Evolutionary conservation across 2,113 vertebrate species (phyloP).

Genomic region (Eubucco bourcierii): DNA sequence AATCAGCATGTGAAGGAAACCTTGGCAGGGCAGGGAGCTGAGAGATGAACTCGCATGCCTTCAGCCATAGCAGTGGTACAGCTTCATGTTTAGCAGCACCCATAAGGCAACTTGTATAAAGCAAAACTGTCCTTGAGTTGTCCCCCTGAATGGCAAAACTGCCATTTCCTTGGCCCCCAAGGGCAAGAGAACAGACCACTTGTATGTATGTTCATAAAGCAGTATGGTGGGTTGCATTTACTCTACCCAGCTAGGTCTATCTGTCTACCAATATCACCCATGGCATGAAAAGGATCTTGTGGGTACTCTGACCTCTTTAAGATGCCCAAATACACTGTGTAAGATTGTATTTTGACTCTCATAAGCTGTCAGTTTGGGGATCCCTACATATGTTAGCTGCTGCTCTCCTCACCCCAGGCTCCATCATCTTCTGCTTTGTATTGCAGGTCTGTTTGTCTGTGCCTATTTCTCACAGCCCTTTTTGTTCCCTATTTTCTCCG

Average conservation of each 20-base stretch:
- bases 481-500: neutral
- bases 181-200: neutral
- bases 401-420: neutral
- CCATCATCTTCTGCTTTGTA: neutral
- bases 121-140: neutral
- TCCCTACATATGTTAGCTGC: neutral
- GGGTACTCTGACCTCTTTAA: neutral
- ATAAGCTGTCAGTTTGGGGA: neutral
- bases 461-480: neutral
- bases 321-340: neutral
- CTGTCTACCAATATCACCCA: neutral
- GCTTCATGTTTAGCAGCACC: neutral
- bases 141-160: neutral
- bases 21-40: neutral
- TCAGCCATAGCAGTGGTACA: neutral
- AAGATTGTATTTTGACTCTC: neutral
- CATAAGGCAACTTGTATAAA: neutral
- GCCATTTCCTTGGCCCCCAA: neutral
- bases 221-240: neutral
- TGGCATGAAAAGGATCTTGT: neutral
- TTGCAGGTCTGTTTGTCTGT: neutral
- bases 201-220: neutral
- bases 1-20: neutral
- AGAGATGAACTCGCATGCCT: neutral
- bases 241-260: neutral